Base-by-base conservation (phyloP, 2,888 invertebrate species). In the Papilio demoleus region DNA sequence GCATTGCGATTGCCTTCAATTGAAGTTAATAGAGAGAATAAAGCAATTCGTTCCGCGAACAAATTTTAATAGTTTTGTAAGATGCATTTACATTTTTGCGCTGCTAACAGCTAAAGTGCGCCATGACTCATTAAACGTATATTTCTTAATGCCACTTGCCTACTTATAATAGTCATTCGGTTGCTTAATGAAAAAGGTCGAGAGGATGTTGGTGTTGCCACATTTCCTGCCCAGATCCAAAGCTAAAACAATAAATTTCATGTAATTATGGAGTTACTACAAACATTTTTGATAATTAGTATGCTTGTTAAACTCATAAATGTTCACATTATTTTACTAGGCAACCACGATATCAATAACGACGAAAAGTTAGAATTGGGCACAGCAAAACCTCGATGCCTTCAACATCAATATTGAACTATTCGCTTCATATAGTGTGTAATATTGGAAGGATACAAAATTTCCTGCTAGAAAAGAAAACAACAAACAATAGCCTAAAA, bases 21-120 rank as follows among this genome's bases (percentile, higher is more conserved):
- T 64, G 36, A 19, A 38, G 47, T 45, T 19, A 42, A 47, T 24
- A 36, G 56, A 45, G 38, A 60, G 58, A 38, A 58, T 63, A 42
- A 58, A 63, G 58, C 63, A 68, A 58, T 68, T 63, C 17, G 68
- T 68, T 68, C 56, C 68, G 63, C 45, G 60, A 47, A 38, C 38
- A 50, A 36, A 47, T 38, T 59, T 58, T 64, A 64, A 68, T 64
- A 11, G 58, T 64, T 68, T 64, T 68, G 64, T 27, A 64, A 64
- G 59, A 56, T 40, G 58, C 59, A 64, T 68, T 68, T 61, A 42
- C 59, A 68, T 68, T 68, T 68, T 64, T 40, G 58, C 68, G 19
- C 11, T 45, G 59, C 17, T 38, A 59, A 65, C 38, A 24, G 22
- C 27, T 47, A 19, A 67, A 67, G 17, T 61, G 58, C 42, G 24